Conservation (phyloP, 1,140 invertebrate species). For the Aphaenogaster ashmeadi region DNA sequence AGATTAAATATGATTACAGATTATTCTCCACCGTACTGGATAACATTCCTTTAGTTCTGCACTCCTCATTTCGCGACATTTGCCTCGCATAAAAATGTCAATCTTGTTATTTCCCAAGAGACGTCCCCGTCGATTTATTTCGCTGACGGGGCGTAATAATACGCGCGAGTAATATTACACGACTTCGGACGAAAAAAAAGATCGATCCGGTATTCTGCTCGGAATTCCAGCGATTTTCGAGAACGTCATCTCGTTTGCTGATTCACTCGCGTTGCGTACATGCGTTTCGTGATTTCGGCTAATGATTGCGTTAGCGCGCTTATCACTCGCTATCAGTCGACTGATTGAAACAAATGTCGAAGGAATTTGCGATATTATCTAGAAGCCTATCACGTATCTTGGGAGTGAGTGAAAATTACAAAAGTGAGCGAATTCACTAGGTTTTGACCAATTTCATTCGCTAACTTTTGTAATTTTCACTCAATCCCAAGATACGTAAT, state of each 20-base stretch:
- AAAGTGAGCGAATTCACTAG: no score
- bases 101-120: constrained; percentile 19
- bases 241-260: not conserved
- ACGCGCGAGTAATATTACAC: not conserved
- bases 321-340: constrained; percentile 37
- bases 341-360: not conserved
- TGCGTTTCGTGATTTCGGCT: not conserved
- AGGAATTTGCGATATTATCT: constrained; percentile 1
- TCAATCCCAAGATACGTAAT: no score
- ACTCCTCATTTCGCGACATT: not conserved
- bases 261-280: not conserved
- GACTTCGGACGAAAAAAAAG: not conserved
- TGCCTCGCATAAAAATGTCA: not conserved
- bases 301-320: not conserved
- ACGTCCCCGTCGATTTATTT: constrained; percentile 27
- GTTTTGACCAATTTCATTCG: no score
- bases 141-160: not conserved
- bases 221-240: not conserved
- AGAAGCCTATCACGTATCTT: not conserved
- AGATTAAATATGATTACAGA: not conserved
- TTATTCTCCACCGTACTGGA: not conserved
- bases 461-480: no score
- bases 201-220: not conserved
- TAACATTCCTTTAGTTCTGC: not conserved
- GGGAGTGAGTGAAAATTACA: no score